Base-by-base conservation (phyloP, 2,113 vertebrate species). In the Oreocharis arfaki region DNA sequence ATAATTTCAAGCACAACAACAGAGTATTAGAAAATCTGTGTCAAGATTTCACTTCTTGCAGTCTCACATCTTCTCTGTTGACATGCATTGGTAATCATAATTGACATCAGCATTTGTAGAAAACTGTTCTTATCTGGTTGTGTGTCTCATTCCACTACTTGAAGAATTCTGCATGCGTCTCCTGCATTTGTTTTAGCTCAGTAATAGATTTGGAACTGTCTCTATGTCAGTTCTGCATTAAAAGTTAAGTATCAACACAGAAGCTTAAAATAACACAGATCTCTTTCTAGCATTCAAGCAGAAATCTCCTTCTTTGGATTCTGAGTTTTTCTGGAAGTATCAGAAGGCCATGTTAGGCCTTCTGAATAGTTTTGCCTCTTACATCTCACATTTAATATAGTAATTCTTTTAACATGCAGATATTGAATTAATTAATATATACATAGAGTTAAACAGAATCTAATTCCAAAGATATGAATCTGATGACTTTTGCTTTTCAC, bases 141-240 rank as follows among this genome's bases (percentile, higher is more conserved):
- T 96, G 94, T 94, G 60, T 87, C 87, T 97, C 65, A 57, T 80
- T 79, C 28, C 50, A 33, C 46, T 91, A 44, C 87, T 32, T 20
- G 39, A 17, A 7, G 78, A 75, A 94, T 89, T 87, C 56, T 91
- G 47, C 55, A 85, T 94, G 52, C 76, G 74, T 93, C 88, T 93
- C 91, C 87, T 90, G 53, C 60, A 81, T 92, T 95, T 95, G 52
- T 82, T 95, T 92, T 42, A 21, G 61, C 94, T 97, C 64, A 78
- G 47, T 81, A 75, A 90, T 87, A 94, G 42, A 90, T 91, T 73
- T 83, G 74, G 89, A 96, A 89, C 83, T 59, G 35, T 52, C 13
- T 95, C 32, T 69, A 65, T 35, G 73, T 91, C 68, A 77, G 55
- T 89, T 93, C 64, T 94, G 95, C 71, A 74, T 89, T 94, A 88